A percentile compares a stretch with the other conserved stretches of the same genome.
Conservation (phyloP, 2,888 invertebrate genomes). For the Geophilus truncorum region DNA sequence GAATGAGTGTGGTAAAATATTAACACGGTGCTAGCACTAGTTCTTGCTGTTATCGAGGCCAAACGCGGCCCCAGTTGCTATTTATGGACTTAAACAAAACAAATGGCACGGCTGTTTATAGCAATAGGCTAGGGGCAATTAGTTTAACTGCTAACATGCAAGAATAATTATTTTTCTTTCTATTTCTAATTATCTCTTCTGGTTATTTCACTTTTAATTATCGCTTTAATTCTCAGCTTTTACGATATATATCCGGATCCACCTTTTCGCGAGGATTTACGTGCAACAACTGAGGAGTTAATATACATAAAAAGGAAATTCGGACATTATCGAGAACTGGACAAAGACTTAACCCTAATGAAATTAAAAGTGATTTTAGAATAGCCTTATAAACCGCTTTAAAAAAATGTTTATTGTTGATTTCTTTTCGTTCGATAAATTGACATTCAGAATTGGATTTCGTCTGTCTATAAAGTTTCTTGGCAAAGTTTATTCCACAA, state of each 20-base stretch:
- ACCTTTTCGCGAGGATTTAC: background rate
- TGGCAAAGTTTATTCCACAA: too few species aligned
- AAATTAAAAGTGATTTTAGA: background rate
- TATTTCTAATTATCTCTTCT: background rate
- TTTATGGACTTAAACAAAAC: background rate
- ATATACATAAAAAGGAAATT: background rate
- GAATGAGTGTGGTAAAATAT: too few species aligned
- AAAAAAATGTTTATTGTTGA: background rate
- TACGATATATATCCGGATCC: background rate
- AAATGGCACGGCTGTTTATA: background rate
- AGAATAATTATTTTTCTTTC: background rate
- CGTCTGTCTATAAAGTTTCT: too few species aligned
- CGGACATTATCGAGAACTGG: background rate
- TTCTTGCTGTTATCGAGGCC: too few species aligned
- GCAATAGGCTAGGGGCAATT: background rate
- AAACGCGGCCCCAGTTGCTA: background rate
- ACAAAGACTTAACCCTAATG: background rate
- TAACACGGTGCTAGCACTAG: too few species aligned
- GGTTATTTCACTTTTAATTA: background rate
- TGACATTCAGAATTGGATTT: too few species aligned
- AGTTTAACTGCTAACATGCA: background rate
- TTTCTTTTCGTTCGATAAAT: background rate
- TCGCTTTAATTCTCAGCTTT: background rate
- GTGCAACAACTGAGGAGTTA: background rate
- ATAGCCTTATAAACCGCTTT: background rate